phyloP scores from a whole-genome alignment of 2,113 vertebrate genomes.

The Engraulis encrasicolus region DNA sequence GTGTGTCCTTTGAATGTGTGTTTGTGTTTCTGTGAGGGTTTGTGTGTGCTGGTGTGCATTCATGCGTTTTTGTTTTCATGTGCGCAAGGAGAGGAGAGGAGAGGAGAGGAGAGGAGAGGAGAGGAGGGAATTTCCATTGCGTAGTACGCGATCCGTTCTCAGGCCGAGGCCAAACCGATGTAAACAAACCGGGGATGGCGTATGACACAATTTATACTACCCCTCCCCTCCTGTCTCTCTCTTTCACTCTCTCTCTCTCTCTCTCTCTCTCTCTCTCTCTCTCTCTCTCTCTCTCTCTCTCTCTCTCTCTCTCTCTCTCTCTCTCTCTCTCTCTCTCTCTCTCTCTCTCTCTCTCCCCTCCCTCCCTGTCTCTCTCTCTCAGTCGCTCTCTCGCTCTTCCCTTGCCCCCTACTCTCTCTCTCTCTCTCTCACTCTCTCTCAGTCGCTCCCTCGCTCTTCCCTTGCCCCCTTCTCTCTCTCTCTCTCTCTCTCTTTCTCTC shows the following conservation, averaged over 20 bases:
- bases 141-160: constrained; percentile 41
- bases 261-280: not conserved
- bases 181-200: constrained; percentile 52
- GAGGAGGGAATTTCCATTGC: constrained; percentile 43
- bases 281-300: not conserved
- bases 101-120: too few relatives aligned
- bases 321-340: not conserved
- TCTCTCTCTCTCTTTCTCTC: not conserved
- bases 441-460: not conserved
- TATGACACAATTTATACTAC: constrained; percentile 33
- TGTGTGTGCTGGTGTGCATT: not conserved
- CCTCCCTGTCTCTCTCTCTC: not conserved
- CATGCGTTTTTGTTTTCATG: too few relatives aligned
- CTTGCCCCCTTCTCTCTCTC: not conserved
- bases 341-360: not conserved
- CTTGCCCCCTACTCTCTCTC: not conserved
- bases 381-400: not conserved
- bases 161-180: constrained; percentile 37
- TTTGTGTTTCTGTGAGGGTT: constrained; percentile 30
- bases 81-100: too few relatives aligned
- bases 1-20: constrained; percentile 10
- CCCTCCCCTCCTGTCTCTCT: not conserved
- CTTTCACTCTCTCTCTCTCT: not conserved
- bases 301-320: not conserved
- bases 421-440: not conserved